Evolutionary conservation across 2,113 vertebrate genomes (phyloP).

Genomic region (Nesogale talazaci): DNA sequence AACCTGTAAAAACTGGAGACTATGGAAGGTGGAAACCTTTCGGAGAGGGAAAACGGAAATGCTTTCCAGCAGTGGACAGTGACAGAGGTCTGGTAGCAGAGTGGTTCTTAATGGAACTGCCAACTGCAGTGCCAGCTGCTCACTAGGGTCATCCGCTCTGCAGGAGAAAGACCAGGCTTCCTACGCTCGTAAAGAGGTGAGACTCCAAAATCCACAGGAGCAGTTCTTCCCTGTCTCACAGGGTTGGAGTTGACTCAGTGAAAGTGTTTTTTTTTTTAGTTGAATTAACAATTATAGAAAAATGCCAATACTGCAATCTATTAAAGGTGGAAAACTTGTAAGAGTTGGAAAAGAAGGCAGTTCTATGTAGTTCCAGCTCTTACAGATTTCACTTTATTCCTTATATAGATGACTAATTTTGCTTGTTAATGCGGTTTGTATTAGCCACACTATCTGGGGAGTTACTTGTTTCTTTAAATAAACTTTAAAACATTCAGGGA

Average conservation of each 20-base stretch:
- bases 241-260: no score
- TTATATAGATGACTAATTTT: background rate
- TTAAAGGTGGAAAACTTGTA: background rate
- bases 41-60: background rate
- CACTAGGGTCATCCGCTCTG: no score
- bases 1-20: background rate
- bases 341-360: background rate
- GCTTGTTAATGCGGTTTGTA: no score
- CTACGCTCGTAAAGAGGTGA: no score
- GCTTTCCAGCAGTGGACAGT: background rate
- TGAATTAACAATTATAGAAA: background rate
- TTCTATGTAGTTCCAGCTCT: background rate
- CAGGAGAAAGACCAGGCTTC: no score
- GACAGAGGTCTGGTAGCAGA: no score
- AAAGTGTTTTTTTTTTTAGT: background rate
- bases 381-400: background rate
- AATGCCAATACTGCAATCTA: background rate
- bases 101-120: no score
- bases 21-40: background rate
- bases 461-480: constrained; percentile 15
- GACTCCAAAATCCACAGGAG: no score
- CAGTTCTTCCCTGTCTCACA: no score
- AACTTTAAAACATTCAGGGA: background rate
- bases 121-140: no score
- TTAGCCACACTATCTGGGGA: background rate